phyloP scores from a whole-genome alignment of 2,888 invertebrate species.

The Imbricaverruca yamaguchii region DNA sequence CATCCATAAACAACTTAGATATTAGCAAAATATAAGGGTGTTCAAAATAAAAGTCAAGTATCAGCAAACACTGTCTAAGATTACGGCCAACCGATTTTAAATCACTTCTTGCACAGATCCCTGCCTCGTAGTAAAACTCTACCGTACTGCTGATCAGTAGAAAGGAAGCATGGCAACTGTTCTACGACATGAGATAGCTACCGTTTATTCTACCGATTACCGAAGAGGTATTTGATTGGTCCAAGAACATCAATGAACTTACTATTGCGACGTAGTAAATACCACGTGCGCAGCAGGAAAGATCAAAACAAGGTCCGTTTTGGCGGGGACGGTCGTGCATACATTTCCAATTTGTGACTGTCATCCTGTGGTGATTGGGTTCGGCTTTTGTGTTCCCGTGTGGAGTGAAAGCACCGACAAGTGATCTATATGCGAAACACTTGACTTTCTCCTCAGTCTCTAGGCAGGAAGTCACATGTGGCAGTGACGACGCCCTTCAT shows the following conservation, averaged over 20 bases:
- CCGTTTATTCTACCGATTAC: background rate
- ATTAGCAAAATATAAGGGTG: too few species aligned
- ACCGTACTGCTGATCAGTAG: background rate
- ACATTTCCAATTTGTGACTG: background rate
- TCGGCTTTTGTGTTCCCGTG: too few species aligned
- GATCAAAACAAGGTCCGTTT: background rate
- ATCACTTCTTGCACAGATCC: background rate
- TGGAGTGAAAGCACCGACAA: too few species aligned
- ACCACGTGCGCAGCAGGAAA: slow-evolving; percentile 18
- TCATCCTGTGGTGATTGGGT: too few species aligned
- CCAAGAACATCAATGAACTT: slow-evolving; percentile 4
- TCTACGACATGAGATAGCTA: background rate
- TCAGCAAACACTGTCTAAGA: too few species aligned
- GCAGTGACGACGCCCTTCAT: slow-evolving; percentile 13
- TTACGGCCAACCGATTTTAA: too few species aligned
- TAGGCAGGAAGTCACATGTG: slow-evolving; percentile 8
- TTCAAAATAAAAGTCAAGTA: too few species aligned
- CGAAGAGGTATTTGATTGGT: background rate
- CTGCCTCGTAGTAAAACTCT: slow-evolving; percentile 11
- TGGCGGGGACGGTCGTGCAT: background rate
- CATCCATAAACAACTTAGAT: too few species aligned
- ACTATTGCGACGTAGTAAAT: slow-evolving; percentile 21
- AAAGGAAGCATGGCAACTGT: background rate
- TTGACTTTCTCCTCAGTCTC: background rate
- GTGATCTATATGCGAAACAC: background rate